phyloP scores from a whole-genome alignment of 2,888 invertebrate genomes.

The Saturnia japonica region DNA sequence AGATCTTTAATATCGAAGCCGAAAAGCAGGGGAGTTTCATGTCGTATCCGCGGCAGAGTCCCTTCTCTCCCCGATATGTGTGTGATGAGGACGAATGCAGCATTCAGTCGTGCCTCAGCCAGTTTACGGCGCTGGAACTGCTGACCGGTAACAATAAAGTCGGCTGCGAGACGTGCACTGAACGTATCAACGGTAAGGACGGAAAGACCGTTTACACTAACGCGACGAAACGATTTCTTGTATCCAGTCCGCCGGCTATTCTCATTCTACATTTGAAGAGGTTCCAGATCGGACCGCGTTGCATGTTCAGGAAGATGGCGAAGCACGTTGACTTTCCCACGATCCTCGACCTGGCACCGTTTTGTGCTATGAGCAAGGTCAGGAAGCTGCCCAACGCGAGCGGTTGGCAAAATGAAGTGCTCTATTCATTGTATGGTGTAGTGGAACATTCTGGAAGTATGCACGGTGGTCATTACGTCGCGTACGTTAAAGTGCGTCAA shows the following conservation, averaged over 20 bases:
- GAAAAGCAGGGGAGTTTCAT: conserved; percentile 62
- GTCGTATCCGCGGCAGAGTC: conserved; percentile 66
- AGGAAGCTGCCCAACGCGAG: conserved; percentile 83
- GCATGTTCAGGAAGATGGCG: conserved; percentile 91
- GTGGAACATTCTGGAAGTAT: conserved; percentile 97
- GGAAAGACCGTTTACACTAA: conserved; percentile 90
- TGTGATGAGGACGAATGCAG: conserved; percentile 91
- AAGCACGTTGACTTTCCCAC: conserved; percentile 94
- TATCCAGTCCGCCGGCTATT: conserved; percentile 95
- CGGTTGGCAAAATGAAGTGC: conserved; percentile 84
- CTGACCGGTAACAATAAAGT: conserved; percentile 96
- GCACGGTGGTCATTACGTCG: conserved; percentile 93
- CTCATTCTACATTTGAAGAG: conserved; percentile 97
- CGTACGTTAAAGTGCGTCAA: conserved; percentile 94
- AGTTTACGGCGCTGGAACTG: conserved; percentile 95
- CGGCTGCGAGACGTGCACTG: conserved; percentile 94
- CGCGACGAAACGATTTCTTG: conserved; percentile 91
- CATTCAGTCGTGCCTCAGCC: conserved; percentile 93
- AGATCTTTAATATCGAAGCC: conserved; percentile 55
- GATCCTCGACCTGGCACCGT: conserved; percentile 93
- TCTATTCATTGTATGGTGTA: conserved; percentile 96
- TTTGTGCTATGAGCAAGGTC: conserved; percentile 88
- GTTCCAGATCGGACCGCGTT: conserved; percentile 91
- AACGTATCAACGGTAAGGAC: conserved; percentile 84
- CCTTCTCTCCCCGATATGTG: conserved; percentile 85